Evolutionary conservation across 1,140 invertebrate genomes (phyloP).

Genomic region (Lepidostoma basale): DNA sequence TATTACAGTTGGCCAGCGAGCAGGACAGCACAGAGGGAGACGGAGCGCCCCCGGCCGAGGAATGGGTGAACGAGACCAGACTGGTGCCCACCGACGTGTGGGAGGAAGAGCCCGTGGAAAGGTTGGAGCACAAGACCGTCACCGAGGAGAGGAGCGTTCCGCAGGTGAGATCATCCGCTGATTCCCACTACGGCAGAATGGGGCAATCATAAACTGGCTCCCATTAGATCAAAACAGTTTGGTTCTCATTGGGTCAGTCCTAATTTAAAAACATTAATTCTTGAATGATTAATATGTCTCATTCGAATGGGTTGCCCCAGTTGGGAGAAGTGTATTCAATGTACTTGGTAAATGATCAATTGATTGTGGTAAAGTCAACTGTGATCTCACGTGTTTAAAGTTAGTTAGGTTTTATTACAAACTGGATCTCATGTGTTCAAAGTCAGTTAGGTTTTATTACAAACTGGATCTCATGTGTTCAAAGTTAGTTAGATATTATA

Average conservation of each 20-base stretch:
- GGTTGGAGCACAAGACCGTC: slow-evolving; percentile 81
- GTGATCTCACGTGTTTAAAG: too few species aligned
- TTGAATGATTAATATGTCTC: neutral
- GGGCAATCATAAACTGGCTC: too few species aligned
- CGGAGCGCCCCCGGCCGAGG: slow-evolving; percentile 74
- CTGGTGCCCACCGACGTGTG: slow-evolving; percentile 88
- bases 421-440: too few species aligned
- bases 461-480: too few species aligned
- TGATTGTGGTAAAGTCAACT: too few species aligned
- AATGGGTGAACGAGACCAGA: slow-evolving; percentile 77
- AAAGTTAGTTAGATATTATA: too few species aligned
- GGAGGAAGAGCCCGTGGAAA: slow-evolving; percentile 88
- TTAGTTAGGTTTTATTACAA: too few species aligned
- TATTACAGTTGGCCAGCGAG: slow-evolving; percentile 66
- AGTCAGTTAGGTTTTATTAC: too few species aligned
- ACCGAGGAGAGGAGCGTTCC: slow-evolving; percentile 86
- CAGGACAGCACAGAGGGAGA: slow-evolving; percentile 57
- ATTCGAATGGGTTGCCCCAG: too few species aligned
- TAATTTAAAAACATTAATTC: neutral
- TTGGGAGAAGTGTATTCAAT: too few species aligned
- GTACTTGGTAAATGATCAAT: too few species aligned
- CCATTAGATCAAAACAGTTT: neutral
- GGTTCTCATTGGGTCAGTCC: neutral
- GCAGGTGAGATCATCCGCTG: slow-evolving; percentile 66
- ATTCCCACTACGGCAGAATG: too few species aligned